Base-by-base conservation (phyloP, 2,113 vertebrate genomes). In the Myiozetetes cayanensis region DNA sequence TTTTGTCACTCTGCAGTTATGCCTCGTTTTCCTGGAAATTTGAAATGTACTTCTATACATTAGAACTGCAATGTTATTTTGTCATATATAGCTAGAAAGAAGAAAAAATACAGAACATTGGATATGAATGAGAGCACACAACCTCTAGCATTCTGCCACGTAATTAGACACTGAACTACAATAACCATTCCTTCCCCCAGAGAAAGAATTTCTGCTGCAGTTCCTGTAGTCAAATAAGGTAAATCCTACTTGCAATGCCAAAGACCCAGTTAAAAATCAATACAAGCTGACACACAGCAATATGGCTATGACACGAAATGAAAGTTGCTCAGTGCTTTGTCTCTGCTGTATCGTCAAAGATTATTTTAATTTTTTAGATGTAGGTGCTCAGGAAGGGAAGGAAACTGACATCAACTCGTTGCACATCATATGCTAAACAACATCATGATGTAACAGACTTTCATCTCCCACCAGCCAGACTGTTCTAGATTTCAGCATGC, bases 381-480 rank as follows among this genome's bases (percentile, higher is more conserved):
- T 94, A 96, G 58, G 71, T 96, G 87, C 71, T 89, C 93, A 96
- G 87, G 62, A 89, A 95, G 28, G 75, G 46, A 95, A 85, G 44
- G 37, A 46, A 82, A 82, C 56, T 65, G 62, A 66, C 91, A 93
- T 68, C 66, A 85, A n/a, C 84, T 75, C 62, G 17, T 75, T 89
- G 94, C 70, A 92, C 72, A 93, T 90, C 80, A 92, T 77, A 72
- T 92, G 80, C 66, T 92, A 25, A 94, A 82, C 77, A 94, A 81
- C 80, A 90, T 44, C 39, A 61, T 70, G 85, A 81, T 87, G n/a
- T 85, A 96, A 93, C 20, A 94, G 87, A 53, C 95, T 97, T 97
- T 97, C 66, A 96, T 96, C 96, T 96, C 59, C 73, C 77, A 91
- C 89, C 87, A 92, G 81, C 87, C 89, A 96, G 96, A 94, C 94